A percentile compares a stretch with the other conserved stretches of the same genome.
Conservation (phyloP, 2,888 invertebrate genomes). For the Lottia gigantea region DNA sequence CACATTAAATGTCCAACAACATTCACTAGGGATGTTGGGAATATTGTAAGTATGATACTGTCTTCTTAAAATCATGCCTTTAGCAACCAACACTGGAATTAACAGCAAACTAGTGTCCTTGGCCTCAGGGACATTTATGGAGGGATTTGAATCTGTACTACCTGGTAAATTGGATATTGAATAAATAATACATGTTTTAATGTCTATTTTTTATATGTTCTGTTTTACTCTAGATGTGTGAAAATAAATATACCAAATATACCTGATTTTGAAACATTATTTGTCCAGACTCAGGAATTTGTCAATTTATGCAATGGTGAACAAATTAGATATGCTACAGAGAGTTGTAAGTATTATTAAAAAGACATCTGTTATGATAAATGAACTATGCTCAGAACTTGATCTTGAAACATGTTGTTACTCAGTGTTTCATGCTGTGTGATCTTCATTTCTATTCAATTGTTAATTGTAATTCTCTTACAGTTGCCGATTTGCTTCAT, state of each 20-base stretch:
- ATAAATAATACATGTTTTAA: neutral
- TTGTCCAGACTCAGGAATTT: constrained; percentile 86
- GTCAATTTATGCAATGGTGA: constrained; percentile 87
- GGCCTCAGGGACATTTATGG: too few species aligned
- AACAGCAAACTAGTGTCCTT: too few species aligned
- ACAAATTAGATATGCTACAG: constrained; percentile 87
- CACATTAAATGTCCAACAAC: constrained; percentile 89
- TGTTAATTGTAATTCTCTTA: constrained; percentile 40
- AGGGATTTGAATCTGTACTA: too few species aligned
- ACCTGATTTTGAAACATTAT: constrained; percentile 72
- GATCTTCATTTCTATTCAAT: too few species aligned
- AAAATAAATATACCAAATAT: constrained; percentile 66
- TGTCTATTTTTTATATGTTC: neutral
- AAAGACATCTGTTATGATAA: too few species aligned
- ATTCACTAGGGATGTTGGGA: constrained; percentile 88
- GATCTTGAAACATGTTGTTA: too few species aligned
- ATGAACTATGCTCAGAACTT: too few species aligned
- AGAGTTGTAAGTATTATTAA: constrained; percentile 81
- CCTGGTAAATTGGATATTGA: neutral
- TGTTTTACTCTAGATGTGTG: constrained; percentile 55
- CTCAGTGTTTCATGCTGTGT: too few species aligned
- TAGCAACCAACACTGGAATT: too few species aligned
- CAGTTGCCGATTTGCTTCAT: constrained; percentile 92
- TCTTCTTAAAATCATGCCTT: too few species aligned
- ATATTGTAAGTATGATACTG: constrained; percentile 80